Percentiles rank a stretch among this genome's conserved stretches.
Evolutionary conservation across 1,140 invertebrate genomes (phyloP).

Genomic region (Homalodisca vitripennis): DNA sequence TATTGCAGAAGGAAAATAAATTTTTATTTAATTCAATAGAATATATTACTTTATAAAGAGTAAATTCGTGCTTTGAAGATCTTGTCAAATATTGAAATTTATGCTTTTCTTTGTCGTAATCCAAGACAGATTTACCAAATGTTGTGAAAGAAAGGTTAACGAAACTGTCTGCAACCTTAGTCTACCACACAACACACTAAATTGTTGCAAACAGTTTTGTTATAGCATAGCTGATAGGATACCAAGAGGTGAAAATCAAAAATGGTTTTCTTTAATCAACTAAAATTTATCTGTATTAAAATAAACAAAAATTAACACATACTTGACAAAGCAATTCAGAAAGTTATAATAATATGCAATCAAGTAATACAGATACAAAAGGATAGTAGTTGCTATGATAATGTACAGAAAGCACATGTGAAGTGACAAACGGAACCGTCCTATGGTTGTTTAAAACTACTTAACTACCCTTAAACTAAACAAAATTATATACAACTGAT

Average conservation of each 20-base stretch:
- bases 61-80: no score
- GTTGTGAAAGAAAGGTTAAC: no score
- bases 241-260: slow-evolving; percentile 6
- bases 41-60: no score
- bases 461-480: background rate
- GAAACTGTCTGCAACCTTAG: no score
- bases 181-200: no score
- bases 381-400: background rate
- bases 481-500: background rate
- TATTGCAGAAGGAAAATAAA: no score
- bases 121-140: no score
- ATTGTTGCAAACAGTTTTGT: no score
- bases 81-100: no score
- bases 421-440: background rate
- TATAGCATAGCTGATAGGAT: background rate
- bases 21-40: no score
- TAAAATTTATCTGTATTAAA: slow-evolving; percentile 12
- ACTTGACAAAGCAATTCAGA: background rate
- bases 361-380: slow-evolving; percentile 8
- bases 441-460: background rate
- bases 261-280: slow-evolving; percentile 2
- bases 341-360: background rate
- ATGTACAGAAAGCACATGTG: slow-evolving; percentile 3
- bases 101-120: no score
- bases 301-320: no score